A percentile compares a stretch with the other conserved stretches of the same genome.
phyloP scores from a whole-genome alignment of 2,797 vertebrate species.

The Malacoctenus gilli region DNA sequence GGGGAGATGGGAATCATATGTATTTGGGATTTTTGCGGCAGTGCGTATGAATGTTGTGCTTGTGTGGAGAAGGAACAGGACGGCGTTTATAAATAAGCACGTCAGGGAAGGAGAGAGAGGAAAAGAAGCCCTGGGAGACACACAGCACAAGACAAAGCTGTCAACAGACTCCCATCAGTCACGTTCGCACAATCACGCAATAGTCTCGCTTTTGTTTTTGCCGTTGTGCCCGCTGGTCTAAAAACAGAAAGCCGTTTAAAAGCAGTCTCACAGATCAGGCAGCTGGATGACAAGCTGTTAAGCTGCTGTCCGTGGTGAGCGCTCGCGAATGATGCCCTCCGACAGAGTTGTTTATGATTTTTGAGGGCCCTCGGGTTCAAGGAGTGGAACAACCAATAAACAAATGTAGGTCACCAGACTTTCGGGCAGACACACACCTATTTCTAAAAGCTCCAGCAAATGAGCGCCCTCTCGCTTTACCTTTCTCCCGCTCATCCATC shows the following conservation, averaged over 20 bases:
- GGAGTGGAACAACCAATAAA: conserved; percentile 66
- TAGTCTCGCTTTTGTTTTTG: conserved; percentile 23
- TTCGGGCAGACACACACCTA: conserved; percentile 49
- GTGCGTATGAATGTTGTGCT: conserved; percentile 56
- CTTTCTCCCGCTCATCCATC: conserved; percentile 31
- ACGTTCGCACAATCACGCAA: conserved; percentile 36
- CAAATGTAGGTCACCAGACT: conserved; percentile 76
- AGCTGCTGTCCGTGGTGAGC: conserved; percentile 43
- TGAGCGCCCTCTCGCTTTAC: conserved; percentile 19
- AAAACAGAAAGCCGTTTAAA: conserved; percentile 66
- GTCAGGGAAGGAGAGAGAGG: conserved; percentile 3
- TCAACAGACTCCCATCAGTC: conserved; percentile 42
- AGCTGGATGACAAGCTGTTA: conserved; percentile 42
- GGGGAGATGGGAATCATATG: conserved; percentile 53
- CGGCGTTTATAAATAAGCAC: conserved; percentile 24
- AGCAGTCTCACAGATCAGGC: conserved; percentile 45
- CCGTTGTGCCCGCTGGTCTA: conserved; percentile 49
- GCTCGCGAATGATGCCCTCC: conserved; percentile 48
- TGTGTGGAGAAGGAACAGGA: conserved; percentile 30
- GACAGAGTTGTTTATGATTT: conserved; percentile 59
- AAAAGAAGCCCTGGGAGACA: too few relatives aligned
- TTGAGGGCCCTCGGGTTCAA: conserved; percentile 33
- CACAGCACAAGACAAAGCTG: conserved; percentile 34
- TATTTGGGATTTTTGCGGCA: conserved; percentile 57
- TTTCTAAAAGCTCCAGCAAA: conserved; percentile 46